phyloP scores from a whole-genome alignment of 2,888 invertebrate genomes.

The Dolichopus griseipennis region DNA sequence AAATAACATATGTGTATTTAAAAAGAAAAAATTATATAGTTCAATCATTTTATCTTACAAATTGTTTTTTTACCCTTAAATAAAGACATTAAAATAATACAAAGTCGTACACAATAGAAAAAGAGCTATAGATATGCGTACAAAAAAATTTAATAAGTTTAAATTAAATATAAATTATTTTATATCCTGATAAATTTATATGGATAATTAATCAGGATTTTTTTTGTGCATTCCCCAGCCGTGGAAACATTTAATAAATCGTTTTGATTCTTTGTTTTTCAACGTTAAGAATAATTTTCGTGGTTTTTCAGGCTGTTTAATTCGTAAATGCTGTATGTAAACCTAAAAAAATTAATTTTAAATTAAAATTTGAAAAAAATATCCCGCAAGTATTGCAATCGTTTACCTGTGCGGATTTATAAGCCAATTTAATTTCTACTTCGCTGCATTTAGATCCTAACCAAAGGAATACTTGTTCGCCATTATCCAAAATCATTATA shows the following conservation, averaged over 20 bases:
- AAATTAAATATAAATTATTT: not conserved
- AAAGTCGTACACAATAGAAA: not conserved
- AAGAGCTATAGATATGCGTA: not conserved
- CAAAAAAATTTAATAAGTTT: not conserved
- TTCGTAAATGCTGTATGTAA: slow-evolving; percentile 94
- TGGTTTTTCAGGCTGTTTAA: slow-evolving; percentile 83
- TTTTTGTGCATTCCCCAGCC: slow-evolving; percentile 89
- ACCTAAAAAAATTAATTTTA: slow-evolving; percentile 53
- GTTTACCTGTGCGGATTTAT: slow-evolving; percentile 89
- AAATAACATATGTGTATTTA: not conserved
- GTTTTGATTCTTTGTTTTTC: slow-evolving; percentile 89
- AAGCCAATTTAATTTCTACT: slow-evolving; percentile 97
- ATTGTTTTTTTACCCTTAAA: not conserved
- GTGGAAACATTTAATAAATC: slow-evolving; percentile 97
- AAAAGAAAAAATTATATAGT: too few species aligned
- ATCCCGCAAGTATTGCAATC: slow-evolving; percentile 23
- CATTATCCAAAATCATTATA: slow-evolving; percentile 98
- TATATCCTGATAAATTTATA: too few species aligned
- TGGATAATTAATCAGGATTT: slow-evolving; percentile 28
- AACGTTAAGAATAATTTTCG: slow-evolving; percentile 89
- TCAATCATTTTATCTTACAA: not conserved
- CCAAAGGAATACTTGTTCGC: slow-evolving; percentile 96
- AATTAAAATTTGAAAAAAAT: slow-evolving; percentile 11
- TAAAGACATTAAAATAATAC: not conserved
- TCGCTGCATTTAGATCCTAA: slow-evolving; percentile 93